phyloP scores from a whole-genome alignment of 23 tunicate genomes.

The Diplosoma virens region DNA sequence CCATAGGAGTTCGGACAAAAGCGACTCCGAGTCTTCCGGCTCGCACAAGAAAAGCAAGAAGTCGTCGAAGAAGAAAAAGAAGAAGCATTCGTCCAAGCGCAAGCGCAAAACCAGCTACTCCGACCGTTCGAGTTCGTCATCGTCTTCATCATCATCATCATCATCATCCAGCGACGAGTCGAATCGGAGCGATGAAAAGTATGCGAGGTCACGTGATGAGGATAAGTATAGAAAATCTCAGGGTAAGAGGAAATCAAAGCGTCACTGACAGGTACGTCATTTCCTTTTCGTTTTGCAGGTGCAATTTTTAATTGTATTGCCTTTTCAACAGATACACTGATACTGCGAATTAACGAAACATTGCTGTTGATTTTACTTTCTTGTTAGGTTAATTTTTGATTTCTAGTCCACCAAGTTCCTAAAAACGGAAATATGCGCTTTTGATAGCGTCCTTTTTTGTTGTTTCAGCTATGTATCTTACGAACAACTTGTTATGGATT shows the following conservation, averaged over 20 bases:
- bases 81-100: neutral
- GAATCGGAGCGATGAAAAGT: neutral
- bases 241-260: conserved; percentile 8
- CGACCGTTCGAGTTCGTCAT: conserved; percentile 4
- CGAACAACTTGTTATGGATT: too few species aligned
- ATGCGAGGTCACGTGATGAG: neutral
- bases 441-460: too few species aligned
- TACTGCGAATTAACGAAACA: too few species aligned
- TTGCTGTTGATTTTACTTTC: too few species aligned
- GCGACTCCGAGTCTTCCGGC: neutral
- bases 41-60: neutral
- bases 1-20: neutral
- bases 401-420: too few species aligned
- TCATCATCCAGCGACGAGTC: conserved; percentile 2
- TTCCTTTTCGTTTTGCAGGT: too few species aligned
- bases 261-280: too few species aligned
- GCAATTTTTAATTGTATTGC: too few species aligned
- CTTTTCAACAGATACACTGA: too few species aligned
- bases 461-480: too few species aligned
- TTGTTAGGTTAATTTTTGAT: too few species aligned
- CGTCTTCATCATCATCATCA: neutral
- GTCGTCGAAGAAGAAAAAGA: neutral
- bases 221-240: conserved; percentile 14
- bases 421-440: too few species aligned
- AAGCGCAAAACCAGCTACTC: neutral